Evolutionary conservation across 2,888 invertebrate genomes (phyloP), one percentile per base, ranked within the genome.

Genomic region (Eucera pruinosa): DNA sequence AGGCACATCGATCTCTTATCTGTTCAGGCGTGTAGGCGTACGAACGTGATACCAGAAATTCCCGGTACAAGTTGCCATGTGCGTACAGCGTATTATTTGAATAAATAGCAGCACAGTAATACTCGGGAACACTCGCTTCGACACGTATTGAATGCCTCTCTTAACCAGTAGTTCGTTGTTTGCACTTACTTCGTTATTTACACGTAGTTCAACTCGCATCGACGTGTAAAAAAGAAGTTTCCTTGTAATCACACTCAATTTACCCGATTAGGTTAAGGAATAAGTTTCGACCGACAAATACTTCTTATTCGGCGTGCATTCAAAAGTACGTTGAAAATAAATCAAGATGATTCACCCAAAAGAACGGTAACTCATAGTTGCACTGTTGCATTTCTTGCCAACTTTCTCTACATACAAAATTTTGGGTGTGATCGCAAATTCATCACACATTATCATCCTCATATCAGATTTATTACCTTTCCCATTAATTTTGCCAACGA

Each of bases 1-100:
- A 6, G 54, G 25, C 18, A 25, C 33, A 54, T 61, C 57, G 62
- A 67, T 50, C 61, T 18, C 43, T 68, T 77, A 62, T 76, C 76
- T 18, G 20, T 13, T 18, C 18, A 6, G n/a, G 18, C 13, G 57
- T 2, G 25, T 41, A 20, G 48, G 57, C 62, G 45, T 60, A 41
- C 23, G 58, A 66, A 61, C 41, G 30, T 18, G 73, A 75, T 54
- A 76, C 15, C 9, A 43, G 23, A 25, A 41, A 67, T 67, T 62
- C 45, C 13, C 13, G 11, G 25, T 58, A 30, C 23, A 43, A 48
- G 20, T 20, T n/a, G n/a, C 11, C 25, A 20, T n/a, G n/a, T 7
- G 25, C 9, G n/a, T 41, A 13, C 11, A 75, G 61, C 39, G 39
- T 58, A 47, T 57, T 76, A 76, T 50, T 68, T 54, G 52, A 54